These are phyloP conservation scores for Ammodytes marinus DNA, from an alignment of 2,113 vertebrate species.

Conservation along the genomic window DNA sequence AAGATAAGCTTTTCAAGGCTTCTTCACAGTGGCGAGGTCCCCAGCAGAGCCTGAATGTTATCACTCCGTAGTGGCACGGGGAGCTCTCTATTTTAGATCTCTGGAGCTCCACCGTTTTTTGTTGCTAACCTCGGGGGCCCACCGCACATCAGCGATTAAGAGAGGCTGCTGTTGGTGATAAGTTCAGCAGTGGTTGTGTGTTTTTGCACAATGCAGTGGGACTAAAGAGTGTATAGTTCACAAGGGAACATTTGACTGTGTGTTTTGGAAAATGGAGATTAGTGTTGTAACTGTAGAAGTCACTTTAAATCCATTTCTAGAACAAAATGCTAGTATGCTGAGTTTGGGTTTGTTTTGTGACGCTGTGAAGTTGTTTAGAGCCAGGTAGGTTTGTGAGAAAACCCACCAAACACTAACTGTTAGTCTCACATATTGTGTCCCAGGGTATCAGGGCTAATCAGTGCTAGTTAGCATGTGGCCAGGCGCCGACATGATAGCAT, in stretches of 20 bases:
- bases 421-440: not conserved
- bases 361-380: not conserved
- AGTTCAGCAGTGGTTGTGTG: conserved; percentile 37
- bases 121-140: conserved; percentile 65
- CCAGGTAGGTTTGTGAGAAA: not conserved
- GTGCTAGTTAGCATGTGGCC: conserved; percentile 22
- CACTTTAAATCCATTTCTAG: not conserved
- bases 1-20: conserved; percentile 80
- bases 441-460: conserved; percentile 11
- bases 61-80: conserved; percentile 61
- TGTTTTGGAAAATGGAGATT: conserved; percentile 6
- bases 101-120: conserved; percentile 67
- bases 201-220: conserved; percentile 13
- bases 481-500: conserved; percentile 17
- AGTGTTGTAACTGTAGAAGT: not conserved
- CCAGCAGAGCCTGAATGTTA: conserved; percentile 77
- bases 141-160: conserved; percentile 50
- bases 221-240: not conserved
- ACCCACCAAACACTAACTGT: not conserved
- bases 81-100: conserved; percentile 76
- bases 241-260: conserved; percentile 4
- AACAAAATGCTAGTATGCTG: not conserved
- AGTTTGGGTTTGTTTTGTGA: not conserved
- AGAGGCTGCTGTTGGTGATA: conserved; percentile 48
- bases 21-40: conserved; percentile 73